A percentile compares a stretch with the other conserved stretches of the same genome.
These are phyloP conservation scores for Polydrusus pterygomalis DNA, from an alignment of 2,888 invertebrate species.

Conservation along the genomic window DNA sequence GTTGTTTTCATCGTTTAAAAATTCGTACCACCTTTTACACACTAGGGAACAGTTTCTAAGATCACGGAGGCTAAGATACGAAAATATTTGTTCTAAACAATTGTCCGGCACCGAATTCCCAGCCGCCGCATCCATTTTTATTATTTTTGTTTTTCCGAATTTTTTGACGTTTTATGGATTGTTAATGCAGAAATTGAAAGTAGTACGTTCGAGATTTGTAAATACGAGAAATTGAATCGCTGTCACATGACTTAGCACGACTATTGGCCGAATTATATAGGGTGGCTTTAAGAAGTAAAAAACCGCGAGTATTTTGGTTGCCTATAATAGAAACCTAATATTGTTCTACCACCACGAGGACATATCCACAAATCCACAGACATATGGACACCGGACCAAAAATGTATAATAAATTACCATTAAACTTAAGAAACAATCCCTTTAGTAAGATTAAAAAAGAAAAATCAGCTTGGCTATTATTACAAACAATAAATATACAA, in stretches of 20 bases:
- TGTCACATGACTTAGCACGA: neutral
- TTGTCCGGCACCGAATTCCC: constrained; percentile 83
- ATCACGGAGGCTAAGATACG: constrained; percentile 90
- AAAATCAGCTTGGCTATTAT: too few relatives aligned
- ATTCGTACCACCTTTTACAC: constrained; percentile 94
- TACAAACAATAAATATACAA: too few relatives aligned
- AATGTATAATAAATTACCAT: too few relatives aligned
- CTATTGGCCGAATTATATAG: neutral
- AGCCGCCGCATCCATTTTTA: constrained; percentile 75
- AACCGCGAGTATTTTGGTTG: neutral
- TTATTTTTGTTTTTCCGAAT: constrained; percentile 39
- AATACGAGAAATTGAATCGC: neutral
- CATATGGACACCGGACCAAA: too few relatives aligned
- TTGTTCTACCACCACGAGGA: too few relatives aligned
- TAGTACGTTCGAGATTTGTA: constrained; percentile 20
- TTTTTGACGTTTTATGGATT: constrained; percentile 31
- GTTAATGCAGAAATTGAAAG: neutral
- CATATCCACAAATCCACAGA: too few relatives aligned
- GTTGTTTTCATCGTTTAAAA: constrained; percentile 93
- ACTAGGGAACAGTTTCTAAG: constrained; percentile 92
- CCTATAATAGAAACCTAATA: too few relatives aligned
- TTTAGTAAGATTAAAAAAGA: too few relatives aligned
- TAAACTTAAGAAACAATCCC: too few relatives aligned
- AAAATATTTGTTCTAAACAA: constrained; percentile 92
- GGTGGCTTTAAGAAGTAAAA: neutral